A percentile compares a stretch with the other conserved stretches of the same genome.
Conservation (phyloP, 30 jellyfish, hydroid and myxozoan species). For the Chrysaora quinquecirrha region DNA sequence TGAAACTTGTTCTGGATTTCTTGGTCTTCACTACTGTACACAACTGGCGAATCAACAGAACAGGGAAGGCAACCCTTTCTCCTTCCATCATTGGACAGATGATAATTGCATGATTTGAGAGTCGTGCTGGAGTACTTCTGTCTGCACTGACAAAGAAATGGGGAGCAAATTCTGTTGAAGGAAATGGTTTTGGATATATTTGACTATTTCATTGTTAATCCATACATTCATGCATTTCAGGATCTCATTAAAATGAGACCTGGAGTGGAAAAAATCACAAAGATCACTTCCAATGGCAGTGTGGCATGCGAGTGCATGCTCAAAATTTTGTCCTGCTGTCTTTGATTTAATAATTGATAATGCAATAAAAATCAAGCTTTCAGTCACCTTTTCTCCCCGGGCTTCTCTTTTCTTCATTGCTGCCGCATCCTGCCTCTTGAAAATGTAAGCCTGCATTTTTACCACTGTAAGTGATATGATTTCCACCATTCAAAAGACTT, state of each 20-base stretch:
- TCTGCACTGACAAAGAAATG: conserved; percentile 8
- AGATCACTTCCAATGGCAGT: conserved; percentile 24
- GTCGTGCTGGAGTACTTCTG: background rate
- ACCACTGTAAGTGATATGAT: conserved; percentile 12
- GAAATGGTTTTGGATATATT: background rate
- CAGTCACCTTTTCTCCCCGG: conserved; percentile 9
- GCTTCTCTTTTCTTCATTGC: conserved; percentile 8
- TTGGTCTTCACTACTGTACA: background rate
- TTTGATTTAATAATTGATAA: conserved; percentile 26
- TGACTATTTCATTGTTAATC: background rate
- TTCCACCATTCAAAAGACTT: background rate
- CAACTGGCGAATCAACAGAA: background rate
- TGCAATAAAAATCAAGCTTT: conserved; percentile 12
- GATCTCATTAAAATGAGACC: conserved; percentile 24
- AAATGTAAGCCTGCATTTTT: background rate
- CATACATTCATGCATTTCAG: conserved; percentile 26
- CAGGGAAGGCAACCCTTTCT: background rate
- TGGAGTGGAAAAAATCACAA: conserved; percentile 43
- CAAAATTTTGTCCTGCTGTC: conserved; percentile 29
- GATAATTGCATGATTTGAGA: conserved; percentile 5
- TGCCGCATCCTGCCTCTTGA: background rate
- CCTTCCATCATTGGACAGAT: conserved; percentile 4
- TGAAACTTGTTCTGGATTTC: background rate
- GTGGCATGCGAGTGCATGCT: conserved; percentile 24
- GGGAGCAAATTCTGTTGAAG: background rate